Base-by-base conservation (phyloP, 2,888 invertebrate genomes). In the Mimumesa dahlbomi region DNA sequence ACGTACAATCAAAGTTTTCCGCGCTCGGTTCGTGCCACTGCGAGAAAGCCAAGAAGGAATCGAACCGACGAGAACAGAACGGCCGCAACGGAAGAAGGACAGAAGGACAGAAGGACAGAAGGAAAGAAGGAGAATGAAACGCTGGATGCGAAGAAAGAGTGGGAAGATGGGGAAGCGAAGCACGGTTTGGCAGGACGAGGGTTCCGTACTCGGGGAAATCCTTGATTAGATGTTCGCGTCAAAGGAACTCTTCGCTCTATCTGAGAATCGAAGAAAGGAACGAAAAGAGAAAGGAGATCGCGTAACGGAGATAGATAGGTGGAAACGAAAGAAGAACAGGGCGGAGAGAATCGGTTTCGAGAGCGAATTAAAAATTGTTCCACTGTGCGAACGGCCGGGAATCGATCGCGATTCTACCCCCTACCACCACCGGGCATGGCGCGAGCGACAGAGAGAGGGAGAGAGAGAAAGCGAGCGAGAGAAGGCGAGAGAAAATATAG, bases 191-290 rank as follows among this genome's bases (percentile, higher is more conserved):
- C 46, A 22, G 46, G 38, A 43, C 42, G 57, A 59, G 62, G 66
- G 59, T 58, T 71, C 63, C 38, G 57, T 54, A 16, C 54, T 54
- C 64, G 52, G 61, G 62, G 67, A 82, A 73, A 79, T 77, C 64
- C 79, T 82, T 84, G 82, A 83, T 83, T 84, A 83, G 84, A 76
- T 82, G 81, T 79, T 75, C 73, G 65, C 76, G 75, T 82, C 82
- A 81, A 81, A 83, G 82, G 70, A 70, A 65, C 67, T 70, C 64
- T 52, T 57, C 64, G 63, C 54, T 58, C 53, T n/a, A n/a, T 18
- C 49, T 16, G 36, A 14, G 57, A 18, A 45, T 19, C 7, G 52
- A 0, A 2, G 34, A 36, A 6, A n/a, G 9, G 43, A 14, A 9
- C 13, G 14, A 1, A 21, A 14, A 13, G 49, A 1, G 1, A 14